phyloP scores from a whole-genome alignment of 2,888 invertebrate genomes.

The Hemithea aestivaria region DNA sequence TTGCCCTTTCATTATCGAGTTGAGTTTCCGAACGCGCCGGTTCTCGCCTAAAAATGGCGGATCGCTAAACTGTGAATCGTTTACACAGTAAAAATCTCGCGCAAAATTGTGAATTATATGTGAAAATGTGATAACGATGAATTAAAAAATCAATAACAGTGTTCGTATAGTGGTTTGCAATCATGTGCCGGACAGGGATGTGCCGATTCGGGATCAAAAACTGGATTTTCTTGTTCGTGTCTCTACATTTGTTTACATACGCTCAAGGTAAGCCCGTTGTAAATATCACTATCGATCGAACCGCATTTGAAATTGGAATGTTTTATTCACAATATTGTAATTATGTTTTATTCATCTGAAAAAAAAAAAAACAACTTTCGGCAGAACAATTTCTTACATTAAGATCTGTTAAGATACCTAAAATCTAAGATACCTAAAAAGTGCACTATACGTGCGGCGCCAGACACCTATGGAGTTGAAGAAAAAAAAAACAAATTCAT shows the following conservation, averaged over 20 bases:
- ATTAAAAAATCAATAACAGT: constrained; percentile 69
- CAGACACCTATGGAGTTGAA: too few relatives aligned
- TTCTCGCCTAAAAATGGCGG: constrained; percentile 67
- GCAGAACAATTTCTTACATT: too few relatives aligned
- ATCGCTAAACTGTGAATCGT: constrained; percentile 37
- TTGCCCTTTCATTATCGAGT: constrained; percentile 74
- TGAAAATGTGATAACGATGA: constrained; percentile 76
- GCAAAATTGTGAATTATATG: constrained; percentile 56
- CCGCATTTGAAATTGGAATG: constrained; percentile 23
- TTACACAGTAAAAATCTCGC: constrained; percentile 40
- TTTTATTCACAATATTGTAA: constrained; percentile 23
- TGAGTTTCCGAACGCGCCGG: constrained; percentile 58
- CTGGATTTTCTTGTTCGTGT: constrained; percentile 73
- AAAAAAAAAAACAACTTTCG: too few relatives aligned
- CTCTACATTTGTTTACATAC: constrained; percentile 75
- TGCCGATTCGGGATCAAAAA: constrained; percentile 66
- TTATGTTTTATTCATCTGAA: constrained; percentile 1
- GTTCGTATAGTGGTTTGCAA: constrained; percentile 56
- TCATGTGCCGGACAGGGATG: constrained; percentile 73
- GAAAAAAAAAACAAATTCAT: too few relatives aligned
- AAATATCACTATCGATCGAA: constrained; percentile 66
- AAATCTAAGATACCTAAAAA: too few relatives aligned
- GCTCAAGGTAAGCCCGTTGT: constrained; percentile 72
- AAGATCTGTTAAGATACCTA: too few relatives aligned
- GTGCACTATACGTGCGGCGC: too few relatives aligned